Base-by-base conservation (phyloP, 1,140 invertebrate species). In the Danaus plexippus region DNA sequence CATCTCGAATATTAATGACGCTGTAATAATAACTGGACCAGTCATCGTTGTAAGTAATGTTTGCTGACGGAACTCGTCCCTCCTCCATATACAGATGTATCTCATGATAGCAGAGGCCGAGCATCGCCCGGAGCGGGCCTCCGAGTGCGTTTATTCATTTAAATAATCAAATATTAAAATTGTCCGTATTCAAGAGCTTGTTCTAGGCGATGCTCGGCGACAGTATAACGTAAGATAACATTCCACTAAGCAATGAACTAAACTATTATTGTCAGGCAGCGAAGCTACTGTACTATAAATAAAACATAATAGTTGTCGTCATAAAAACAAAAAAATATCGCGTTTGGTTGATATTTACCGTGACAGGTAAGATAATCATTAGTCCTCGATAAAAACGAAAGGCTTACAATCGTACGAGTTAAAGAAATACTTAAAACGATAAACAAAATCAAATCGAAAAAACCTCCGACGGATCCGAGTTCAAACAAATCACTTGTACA, bases 221-320 rank as follows among this genome's bases (percentile, higher is more conserved):
- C 2, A 32, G 22, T 32, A 32, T 32, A 32, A 2, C 22, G 22
- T 32, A 2, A 32, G 7, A 32, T 32, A 32, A 32, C 7, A 32
- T 7, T 32, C 22, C 2, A 32, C 22, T 6, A 32, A 32, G 54
- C 71, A 67, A 65, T 72, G 69, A 80, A 76, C 52, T 54, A 63
- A 64, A 67, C 70, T 41, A 73, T 81, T 73, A 81, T 76, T 79
- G 71, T 81, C 76, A 70, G 64, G 70, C 75, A 79, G 70, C 75
- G 71, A 73, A 67, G 59, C 69, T 67, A 70, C 58, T 69, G 59
- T 57, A 70, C 71, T 73, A 72, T 61, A 63, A 67, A 64, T 57
- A 66, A 64, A 72, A 60, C 66, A 65, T 66, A 69, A 66, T 64
- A 71, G 67, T 62, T 73, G 59, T 74, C 71, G 71, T 77, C 66